Evolutionary conservation across 2,888 invertebrate species (phyloP), one percentile per base, ranked within the genome.

Genomic region (Tetragonisca angustula): DNA sequence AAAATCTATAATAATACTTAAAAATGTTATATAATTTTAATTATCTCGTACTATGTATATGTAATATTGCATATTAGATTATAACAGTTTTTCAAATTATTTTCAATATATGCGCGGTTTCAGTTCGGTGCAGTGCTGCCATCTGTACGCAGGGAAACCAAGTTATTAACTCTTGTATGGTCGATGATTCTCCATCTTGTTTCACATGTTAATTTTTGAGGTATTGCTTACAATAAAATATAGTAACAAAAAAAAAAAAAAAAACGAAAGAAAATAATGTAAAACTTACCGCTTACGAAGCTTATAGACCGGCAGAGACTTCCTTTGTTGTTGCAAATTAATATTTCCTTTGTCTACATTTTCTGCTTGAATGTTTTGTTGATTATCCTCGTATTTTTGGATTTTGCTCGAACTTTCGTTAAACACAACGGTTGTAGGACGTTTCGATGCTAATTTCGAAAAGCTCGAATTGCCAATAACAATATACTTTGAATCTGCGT

Each of bases 271-370:
- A 32, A 54, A 19, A 64, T 65, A 27, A 64, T 68, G 64, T 59
- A 59, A 15, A 19, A 62, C 91, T 87, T 89, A 95, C 95, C 91
- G 94, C 86, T 94, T 94, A 36, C 94, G 93, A 36, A 94, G 94
- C 79, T 90, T 93, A 75, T 94, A 94, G 43, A 95, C 94, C 4
- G 95, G 95, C 62, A 95, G 88, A 3, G 93, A 88, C 85, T 94
- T 94, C 64, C 94, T 90, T 76, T 95, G 94, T 68, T 93, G 93
- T 56, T 93, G 93, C 9, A 94, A 74, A 50, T 67, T 92, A 5
- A 85, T 17, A 9, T 77, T 89, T 61, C 76, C 86, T 43, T 89
- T 90, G 3, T 91, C 89, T 27, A 27, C 52, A 5, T 67, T 85
- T 43, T 79, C 84, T 21, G 68, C n/a, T 50, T 68, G 74, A 36